These are phyloP conservation scores for Gastrophysa polygoni DNA, from an alignment of 2,888 invertebrate genomes.

Conservation along the genomic window DNA sequence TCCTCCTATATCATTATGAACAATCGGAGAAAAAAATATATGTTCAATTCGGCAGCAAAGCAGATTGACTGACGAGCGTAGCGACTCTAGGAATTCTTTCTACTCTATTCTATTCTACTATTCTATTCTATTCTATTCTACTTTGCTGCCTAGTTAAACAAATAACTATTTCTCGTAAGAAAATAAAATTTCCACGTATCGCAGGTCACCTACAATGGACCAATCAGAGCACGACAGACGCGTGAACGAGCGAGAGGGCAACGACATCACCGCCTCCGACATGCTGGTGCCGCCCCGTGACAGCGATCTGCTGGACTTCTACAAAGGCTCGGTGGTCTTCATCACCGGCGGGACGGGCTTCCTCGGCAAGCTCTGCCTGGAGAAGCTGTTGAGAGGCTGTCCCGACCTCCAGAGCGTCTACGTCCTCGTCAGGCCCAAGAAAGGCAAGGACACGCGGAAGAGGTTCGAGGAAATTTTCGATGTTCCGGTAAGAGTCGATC, in stretches of 20 bases:
- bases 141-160: too few relatives aligned
- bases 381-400: constrained; percentile 50
- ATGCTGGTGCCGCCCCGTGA: constrained; percentile 55
- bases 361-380: constrained; percentile 54
- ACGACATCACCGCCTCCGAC: constrained; percentile 60
- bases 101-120: too few relatives aligned
- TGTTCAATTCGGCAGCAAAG: too few relatives aligned
- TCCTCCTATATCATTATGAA: too few relatives aligned
- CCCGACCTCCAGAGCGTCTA: constrained; percentile 52
- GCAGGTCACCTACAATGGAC: constrained; percentile 9
- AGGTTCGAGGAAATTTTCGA: constrained; percentile 64
- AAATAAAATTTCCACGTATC: too few relatives aligned
- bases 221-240: neutral
- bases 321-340: constrained; percentile 48
- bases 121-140: too few relatives aligned
- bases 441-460: constrained; percentile 45
- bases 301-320: constrained; percentile 41
- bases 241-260: constrained; percentile 55
- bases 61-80: too few relatives aligned
- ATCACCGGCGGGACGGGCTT: constrained; percentile 57
- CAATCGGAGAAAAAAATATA: too few relatives aligned
- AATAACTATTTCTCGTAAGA: too few relatives aligned
- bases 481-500: too few relatives aligned
- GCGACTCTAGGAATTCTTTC: too few relatives aligned
- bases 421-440: constrained; percentile 50